Evolutionary conservation across 2,888 invertebrate species (phyloP), one percentile per base, ranked within the genome.

Genomic region (Brenthis ino): DNA sequence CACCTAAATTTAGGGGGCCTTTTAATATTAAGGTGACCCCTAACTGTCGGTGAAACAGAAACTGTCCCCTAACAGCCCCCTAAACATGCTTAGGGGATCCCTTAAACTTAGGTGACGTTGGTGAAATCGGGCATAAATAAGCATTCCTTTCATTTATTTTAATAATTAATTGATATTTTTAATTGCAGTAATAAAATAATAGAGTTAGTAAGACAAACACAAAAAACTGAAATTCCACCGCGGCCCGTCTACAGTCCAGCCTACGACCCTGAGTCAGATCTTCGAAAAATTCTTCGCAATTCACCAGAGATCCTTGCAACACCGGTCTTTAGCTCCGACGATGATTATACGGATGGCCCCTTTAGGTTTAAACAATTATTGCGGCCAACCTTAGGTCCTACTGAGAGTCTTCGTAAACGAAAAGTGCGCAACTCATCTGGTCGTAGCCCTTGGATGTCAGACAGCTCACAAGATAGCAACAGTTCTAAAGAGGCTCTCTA

Each of bases 301-400:
- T 89, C 93, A 0, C 92, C 93, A 0, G 91, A 93, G 79, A 91
- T 91, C 54, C 85, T 93, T 71, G 89, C 92, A 43, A 92, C 91
- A 0, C 91, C 91, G 0, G 78, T 89, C 12, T 89, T 91, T 70
- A 91, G 88, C 65, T 89, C 91, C 1, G 93, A 94, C 43, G 90
- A 91, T 16, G 94, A 94, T 73, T 95, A 95, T 75, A 93, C 93
- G 12, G 93, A 94, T 57, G 95, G 95, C 0, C 95, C 95, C 0
- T 96, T 95, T 81, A 94, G 96, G 77, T 96, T 96, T 79, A 93
- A 95, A 60, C 95, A 95, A 76, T 82, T 95, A 14, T 82, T 96
- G 3, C 86, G 95, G 72, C 95, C 95, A 0, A 95, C 95, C 0
- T 87, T 94, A 68, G 94, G 95, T 2, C 95, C 96, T 0, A 96